Percentiles rank a stretch among this genome's conserved stretches.
These are phyloP conservation scores for Steinernema carpocapsae DNA, from an alignment of 2,888 invertebrate species.

Conservation along the genomic window DNA sequence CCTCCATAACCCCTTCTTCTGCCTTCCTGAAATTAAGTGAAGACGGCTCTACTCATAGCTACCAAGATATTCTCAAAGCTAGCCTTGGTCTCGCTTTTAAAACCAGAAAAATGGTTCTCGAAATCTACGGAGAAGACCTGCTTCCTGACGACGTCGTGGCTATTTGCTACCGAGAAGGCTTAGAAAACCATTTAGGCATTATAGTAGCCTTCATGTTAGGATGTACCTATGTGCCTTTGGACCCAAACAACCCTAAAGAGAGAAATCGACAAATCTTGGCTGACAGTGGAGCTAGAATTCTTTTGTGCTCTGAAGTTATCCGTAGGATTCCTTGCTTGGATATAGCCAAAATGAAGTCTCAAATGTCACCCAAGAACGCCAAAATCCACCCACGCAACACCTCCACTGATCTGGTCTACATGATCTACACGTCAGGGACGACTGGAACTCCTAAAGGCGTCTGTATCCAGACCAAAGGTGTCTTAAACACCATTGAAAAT, in stretches of 20 bases:
- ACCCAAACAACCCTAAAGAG: not conserved
- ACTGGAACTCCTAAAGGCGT: constrained; percentile 62
- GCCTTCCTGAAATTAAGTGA: not conserved
- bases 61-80: too few species aligned
- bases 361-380: not conserved
- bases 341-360: not conserved
- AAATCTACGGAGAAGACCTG: not conserved
- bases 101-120: not conserved
- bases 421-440: constrained; percentile 62
- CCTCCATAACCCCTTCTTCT: not conserved
- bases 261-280: not conserved
- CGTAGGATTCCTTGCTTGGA: not conserved
- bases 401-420: constrained; percentile 46
- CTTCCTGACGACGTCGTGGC: not conserved
- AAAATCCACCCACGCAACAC: not conserved
- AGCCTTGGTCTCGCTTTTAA: not conserved
- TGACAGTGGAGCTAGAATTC: not conserved
- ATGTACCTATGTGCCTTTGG: not conserved
- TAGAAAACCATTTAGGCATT: not conserved
- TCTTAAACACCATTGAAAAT: constrained; percentile 53
- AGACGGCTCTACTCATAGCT: too few species aligned
- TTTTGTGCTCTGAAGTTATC: too few species aligned
- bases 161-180: constrained; percentile 8
- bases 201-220: not conserved
- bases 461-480: constrained; percentile 50